phyloP scores from a whole-genome alignment of 1,140 invertebrate genomes.

The Trichogramma pretiosum region DNA sequence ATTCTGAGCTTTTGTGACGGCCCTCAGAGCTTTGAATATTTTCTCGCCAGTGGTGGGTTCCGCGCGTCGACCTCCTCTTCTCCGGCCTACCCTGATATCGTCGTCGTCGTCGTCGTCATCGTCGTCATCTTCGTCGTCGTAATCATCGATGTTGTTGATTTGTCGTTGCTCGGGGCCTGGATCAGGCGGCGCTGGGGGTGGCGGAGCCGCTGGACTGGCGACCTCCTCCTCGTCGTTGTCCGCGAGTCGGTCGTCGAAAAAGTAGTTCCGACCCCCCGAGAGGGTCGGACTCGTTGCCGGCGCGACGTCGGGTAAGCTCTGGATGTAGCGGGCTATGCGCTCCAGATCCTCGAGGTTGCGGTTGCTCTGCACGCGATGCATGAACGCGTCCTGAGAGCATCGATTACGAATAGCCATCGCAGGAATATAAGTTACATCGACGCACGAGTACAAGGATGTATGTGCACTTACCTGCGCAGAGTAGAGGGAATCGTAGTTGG shows the following conservation, averaged over 20 bases:
- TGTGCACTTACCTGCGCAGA: constrained; percentile 18
- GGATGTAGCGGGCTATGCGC: constrained; percentile 38
- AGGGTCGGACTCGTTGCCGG: background rate
- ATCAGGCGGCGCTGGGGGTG: constrained; percentile 35
- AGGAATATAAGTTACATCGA: background rate
- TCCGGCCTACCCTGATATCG: constrained; percentile 24
- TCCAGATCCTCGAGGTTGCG: constrained; percentile 30
- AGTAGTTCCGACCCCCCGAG: background rate
- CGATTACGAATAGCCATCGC: no score
- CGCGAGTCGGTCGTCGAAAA: background rate
- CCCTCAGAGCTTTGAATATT: constrained; percentile 39
- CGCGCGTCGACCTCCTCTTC: constrained; percentile 5
- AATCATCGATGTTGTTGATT: no score
- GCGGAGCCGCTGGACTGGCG: constrained; percentile 31
- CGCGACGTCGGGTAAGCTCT: constrained; percentile 32
- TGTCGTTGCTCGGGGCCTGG: constrained; percentile 23
- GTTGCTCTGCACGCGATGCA: constrained; percentile 17
- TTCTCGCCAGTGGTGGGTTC: constrained; percentile 38
- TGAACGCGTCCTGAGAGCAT: background rate
- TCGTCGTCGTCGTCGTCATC: no score
- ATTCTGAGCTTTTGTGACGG: constrained; percentile 38
- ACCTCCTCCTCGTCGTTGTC: constrained; percentile 20
- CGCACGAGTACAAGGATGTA: background rate
- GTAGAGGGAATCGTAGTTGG: constrained; percentile 25
- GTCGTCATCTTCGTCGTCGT: constrained; percentile 20